phyloP scores from a whole-genome alignment of 2,888 invertebrate species.

The Parnassius mnemosyne region DNA sequence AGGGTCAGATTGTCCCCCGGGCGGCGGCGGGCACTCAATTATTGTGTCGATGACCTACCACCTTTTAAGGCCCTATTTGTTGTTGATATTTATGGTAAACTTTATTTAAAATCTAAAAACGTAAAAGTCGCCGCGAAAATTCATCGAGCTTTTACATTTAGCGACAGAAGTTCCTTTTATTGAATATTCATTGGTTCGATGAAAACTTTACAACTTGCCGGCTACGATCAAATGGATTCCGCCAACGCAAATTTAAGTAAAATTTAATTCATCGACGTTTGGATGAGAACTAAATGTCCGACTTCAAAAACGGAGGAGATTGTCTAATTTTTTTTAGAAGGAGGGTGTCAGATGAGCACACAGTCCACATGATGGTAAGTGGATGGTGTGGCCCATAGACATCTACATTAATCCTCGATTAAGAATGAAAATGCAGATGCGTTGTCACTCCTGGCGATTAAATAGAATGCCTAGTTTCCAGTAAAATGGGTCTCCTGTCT shows the following conservation, averaged over 20 bases:
- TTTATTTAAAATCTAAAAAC: conserved; percentile 18
- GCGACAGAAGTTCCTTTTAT: conserved; percentile 14
- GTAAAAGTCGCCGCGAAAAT: conserved; percentile 10
- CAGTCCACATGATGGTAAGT: too few relatives aligned
- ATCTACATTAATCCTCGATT: too few relatives aligned
- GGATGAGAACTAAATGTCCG: too few relatives aligned
- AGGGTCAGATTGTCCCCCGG: conserved; percentile 40
- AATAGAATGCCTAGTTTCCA: too few relatives aligned
- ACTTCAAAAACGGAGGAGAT: too few relatives aligned
- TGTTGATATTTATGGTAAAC: conserved; percentile 17
- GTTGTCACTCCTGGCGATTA: too few relatives aligned
- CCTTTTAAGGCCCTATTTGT: conserved; percentile 30
- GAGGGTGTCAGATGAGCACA: too few relatives aligned
- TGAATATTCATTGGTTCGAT: conserved; percentile 18
- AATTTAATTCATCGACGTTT: conserved; percentile 10
- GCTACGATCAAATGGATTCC: conserved; percentile 14
- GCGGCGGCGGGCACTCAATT: conserved; percentile 41
- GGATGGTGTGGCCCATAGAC: too few relatives aligned
- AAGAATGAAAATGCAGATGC: too few relatives aligned
- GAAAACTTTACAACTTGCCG: conserved; percentile 15
- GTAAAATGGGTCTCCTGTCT: too few relatives aligned
- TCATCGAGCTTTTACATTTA: conserved; percentile 17
- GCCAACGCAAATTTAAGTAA: conserved; percentile 12
- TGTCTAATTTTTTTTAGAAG: too few relatives aligned
- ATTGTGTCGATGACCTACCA: conserved; percentile 38